These are phyloP conservation scores for Carassius carassius DNA, from an alignment of 2,113 vertebrate species.

Conservation along the genomic window DNA sequence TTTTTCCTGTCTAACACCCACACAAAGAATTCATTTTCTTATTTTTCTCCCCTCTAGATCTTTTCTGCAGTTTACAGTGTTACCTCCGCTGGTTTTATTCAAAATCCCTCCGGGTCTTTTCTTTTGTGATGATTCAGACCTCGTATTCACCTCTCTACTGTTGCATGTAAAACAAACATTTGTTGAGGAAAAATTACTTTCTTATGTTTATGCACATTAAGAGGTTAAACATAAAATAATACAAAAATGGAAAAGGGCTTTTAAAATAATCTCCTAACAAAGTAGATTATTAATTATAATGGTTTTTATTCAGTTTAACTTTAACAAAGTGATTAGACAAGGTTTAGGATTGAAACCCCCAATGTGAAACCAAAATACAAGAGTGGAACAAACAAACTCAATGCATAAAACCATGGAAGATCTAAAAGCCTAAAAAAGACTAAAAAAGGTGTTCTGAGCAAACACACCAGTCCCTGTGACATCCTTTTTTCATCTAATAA, in stretches of 20 bases:
- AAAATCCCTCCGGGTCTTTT: constrained; percentile 30
- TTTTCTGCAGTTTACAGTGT: neutral
- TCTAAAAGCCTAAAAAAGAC: neutral
- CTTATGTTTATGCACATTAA: constrained; percentile 5
- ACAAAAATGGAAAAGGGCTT: neutral
- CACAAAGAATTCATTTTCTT: neutral
- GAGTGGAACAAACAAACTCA: neutral
- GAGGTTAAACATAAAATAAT: neutral
- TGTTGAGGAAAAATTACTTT: neutral
- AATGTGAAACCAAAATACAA: neutral
- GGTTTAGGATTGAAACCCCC: neutral
- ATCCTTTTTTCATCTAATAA: neutral
- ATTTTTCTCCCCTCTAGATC: neutral
- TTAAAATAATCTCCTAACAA: neutral
- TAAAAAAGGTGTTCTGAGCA: neutral
- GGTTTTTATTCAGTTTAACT: neutral
- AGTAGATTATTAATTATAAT: neutral
- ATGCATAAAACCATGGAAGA: neutral
- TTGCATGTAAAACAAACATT: constrained; percentile 39
- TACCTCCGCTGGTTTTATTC: constrained; percentile 16
- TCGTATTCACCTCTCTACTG: constrained; percentile 18
- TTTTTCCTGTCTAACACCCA: neutral
- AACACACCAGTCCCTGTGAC: neutral
- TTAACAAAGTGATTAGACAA: neutral
- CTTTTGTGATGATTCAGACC: constrained; percentile 24